Evolutionary conservation across 2,888 invertebrate species (phyloP).

Genomic region (Drosophila basisetae): DNA sequence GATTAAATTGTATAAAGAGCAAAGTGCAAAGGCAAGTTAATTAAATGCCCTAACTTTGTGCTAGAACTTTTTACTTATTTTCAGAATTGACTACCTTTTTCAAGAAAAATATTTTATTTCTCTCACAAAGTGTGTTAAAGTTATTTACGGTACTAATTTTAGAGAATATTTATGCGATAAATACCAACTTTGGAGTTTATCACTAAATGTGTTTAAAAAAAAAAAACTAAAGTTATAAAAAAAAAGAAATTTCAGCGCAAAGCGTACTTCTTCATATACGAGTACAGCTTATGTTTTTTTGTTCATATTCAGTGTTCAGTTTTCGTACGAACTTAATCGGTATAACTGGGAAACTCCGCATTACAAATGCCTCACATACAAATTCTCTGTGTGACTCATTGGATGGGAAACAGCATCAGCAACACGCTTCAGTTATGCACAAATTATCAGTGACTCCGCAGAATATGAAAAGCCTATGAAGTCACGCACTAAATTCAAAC

Average conservation of each 20-base stretch:
- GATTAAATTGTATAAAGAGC: background rate
- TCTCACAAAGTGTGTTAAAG: too few relatives aligned
- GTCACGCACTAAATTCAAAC: conserved; percentile 49
- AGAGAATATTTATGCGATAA: too few relatives aligned
- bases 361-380: background rate
- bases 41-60: background rate
- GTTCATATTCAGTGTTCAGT: background rate
- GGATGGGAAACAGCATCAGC: background rate
- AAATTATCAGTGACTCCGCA: conserved; percentile 8
- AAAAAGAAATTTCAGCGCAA: background rate
- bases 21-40: background rate
- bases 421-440: conserved; percentile 24
- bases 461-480: conserved; percentile 45
- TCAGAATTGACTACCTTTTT: background rate
- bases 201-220: background rate
- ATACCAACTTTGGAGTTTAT: background rate
- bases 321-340: background rate
- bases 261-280: background rate
- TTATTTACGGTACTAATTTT: too few relatives aligned
- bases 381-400: conserved; percentile 35
- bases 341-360: background rate
- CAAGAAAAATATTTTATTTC: background rate
- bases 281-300: background rate
- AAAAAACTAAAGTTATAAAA: background rate
- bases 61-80: background rate